These are phyloP conservation scores for Chitala chitala DNA, from an alignment of 2,113 vertebrate genomes.

Conservation along the genomic window DNA sequence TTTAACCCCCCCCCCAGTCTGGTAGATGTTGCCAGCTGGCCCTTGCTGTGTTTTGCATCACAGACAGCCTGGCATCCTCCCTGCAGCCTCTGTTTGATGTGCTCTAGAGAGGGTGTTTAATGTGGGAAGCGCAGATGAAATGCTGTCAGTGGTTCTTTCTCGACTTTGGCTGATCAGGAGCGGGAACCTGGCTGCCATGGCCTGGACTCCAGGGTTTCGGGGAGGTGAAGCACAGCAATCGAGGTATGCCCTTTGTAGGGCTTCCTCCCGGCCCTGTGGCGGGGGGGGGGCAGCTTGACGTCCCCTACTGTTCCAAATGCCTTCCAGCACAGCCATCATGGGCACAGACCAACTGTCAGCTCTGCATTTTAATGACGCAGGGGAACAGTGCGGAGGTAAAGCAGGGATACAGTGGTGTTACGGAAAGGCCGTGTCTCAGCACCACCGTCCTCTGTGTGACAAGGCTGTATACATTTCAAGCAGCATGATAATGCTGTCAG, in stretches of 20 bases:
- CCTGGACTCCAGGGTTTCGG: no score
- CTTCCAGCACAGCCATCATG: background rate
- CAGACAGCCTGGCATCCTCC: no score
- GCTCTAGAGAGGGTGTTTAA: no score
- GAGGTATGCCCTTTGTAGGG: background rate
- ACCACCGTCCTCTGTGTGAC: background rate
- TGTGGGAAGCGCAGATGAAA: no score
- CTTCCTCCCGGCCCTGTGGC: background rate
- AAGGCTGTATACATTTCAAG: background rate
- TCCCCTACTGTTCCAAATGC: background rate
- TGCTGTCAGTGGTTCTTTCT: no score
- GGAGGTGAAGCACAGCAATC: background rate
- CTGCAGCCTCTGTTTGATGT: no score
- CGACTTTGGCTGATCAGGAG: no score
- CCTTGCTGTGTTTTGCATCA: no score
- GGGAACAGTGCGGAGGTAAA: background rate
- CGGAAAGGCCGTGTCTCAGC: background rate
- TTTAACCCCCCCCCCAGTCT: no score
- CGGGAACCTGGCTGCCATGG: no score
- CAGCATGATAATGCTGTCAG: background rate
- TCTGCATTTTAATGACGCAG: background rate
- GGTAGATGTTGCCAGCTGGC: no score
- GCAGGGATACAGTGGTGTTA: background rate
- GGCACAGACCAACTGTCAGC: background rate
- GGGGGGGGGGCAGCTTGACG: background rate